Base-by-base conservation (phyloP, 2,797 vertebrate species). In the Siniperca obscura region DNA sequence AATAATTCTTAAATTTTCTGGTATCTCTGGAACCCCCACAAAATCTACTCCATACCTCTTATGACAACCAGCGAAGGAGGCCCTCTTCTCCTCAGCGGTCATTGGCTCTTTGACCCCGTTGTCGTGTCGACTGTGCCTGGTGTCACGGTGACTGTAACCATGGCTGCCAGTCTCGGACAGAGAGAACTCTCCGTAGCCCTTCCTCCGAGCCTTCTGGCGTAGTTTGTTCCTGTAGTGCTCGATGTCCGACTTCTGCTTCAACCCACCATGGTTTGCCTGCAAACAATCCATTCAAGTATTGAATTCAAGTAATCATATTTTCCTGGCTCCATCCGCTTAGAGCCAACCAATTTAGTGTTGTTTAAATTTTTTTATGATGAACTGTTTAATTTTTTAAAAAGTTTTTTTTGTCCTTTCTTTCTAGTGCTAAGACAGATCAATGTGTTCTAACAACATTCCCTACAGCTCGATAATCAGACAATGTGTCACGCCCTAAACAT, bases 141-240 rank as follows among this genome's bases (percentile, higher is more conserved):
- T 4, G 56, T 95, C 94, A 10, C 93, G 93, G 81, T 95, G 95
- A 56, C 92, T 80, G 80, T 95, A 94, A 27, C 92, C 89, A 4
- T 95, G 95, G 91, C 93, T 92, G 86, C 69, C 95, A 0, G 67
- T 95, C 82, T 98, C 97, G 4, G 95, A 95, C 1, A 96, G 92
- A 0, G 97, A 97, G 78, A 98, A 97, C 80, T 99, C 98, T 6
- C 97, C 98, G 81, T 99, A 99, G 0, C 97, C 98, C 74, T 99
- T 99, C 89, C 97, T 95, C 82, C 98, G 96, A 53, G 98, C 98
- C 90, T 99, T 99, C 83, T 98, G 96, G 1, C 98, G 97, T 80
- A 99, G 95, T 89, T 99, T 99, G 94, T 99, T 99, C 89, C 98
- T 96, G 90, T 99, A 99, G 87, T 99, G 98, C 84, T 99, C 98